These are phyloP conservation scores for Asobara japonica DNA, from an alignment of 1,140 invertebrate genomes.

Conservation along the genomic window DNA sequence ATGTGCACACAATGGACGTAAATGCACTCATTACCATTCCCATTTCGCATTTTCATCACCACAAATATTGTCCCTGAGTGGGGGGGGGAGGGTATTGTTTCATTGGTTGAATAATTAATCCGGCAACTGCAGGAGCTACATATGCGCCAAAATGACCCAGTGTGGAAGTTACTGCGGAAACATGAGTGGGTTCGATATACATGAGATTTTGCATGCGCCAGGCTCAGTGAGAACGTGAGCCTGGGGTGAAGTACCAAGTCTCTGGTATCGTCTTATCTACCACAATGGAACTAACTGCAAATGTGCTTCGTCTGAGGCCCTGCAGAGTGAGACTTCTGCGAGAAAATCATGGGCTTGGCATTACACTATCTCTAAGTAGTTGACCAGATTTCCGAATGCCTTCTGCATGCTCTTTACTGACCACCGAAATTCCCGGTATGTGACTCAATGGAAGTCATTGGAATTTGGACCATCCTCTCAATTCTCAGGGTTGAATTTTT, in stretches of 20 bases:
- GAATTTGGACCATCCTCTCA: too few species aligned
- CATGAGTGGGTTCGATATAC: conserved; percentile 5
- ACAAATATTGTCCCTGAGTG: background rate
- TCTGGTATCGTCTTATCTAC: background rate
- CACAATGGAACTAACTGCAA: background rate
- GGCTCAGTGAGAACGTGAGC: background rate
- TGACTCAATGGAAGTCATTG: too few species aligned
- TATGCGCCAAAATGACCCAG: conserved; percentile 38
- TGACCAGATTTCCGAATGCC: background rate
- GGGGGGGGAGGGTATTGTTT: background rate
- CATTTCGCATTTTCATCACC: background rate
- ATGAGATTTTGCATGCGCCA: background rate
- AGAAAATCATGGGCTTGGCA: conserved; percentile 23
- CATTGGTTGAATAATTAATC: conserved; percentile 37
- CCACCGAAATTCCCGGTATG: too few species aligned
- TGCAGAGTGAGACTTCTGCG: background rate
- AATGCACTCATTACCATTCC: background rate
- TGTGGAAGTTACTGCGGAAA: conserved; percentile 33
- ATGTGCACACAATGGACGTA: too few species aligned
- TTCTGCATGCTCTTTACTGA: too few species aligned
- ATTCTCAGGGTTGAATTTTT: too few species aligned
- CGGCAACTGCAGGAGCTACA: conserved; percentile 31
- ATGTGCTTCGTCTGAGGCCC: background rate
- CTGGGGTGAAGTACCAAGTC: background rate
- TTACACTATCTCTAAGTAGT: background rate